Percentiles rank a stretch among this genome's conserved stretches.
These are phyloP conservation scores for Rhinoptilus africanus DNA, from an alignment of 2,113 vertebrate genomes.

Conservation along the genomic window DNA sequence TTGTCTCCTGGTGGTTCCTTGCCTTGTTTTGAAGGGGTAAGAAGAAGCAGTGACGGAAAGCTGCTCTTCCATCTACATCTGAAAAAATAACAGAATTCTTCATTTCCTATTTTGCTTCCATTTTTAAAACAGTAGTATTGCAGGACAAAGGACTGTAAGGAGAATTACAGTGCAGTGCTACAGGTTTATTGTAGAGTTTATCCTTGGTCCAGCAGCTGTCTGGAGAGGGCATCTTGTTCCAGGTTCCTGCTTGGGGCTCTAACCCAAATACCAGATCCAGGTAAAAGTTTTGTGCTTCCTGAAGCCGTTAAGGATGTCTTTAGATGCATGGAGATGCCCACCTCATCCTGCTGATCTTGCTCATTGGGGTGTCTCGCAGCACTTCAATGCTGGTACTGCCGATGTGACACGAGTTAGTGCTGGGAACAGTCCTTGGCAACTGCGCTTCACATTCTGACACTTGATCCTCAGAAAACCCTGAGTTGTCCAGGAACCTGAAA, in stretches of 20 bases:
- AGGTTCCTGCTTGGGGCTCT: neutral
- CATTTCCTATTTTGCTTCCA: neutral
- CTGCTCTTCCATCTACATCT: neutral
- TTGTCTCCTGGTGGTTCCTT: neutral
- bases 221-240: neutral
- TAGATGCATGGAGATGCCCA: neutral
- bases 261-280: neutral
- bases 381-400: neutral
- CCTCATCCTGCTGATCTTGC: neutral
- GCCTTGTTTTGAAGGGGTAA: neutral
- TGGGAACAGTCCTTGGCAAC: neutral
- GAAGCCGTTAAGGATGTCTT: neutral
- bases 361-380: neutral
- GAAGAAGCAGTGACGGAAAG: neutral
- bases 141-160: neutral
- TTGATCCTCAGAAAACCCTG: neutral
- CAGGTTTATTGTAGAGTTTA: neutral
- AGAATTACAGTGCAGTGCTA: neutral
- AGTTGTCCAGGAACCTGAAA: neutral
- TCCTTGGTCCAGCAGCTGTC: neutral
- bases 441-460: neutral
- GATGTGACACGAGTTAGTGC: neutral
- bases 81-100: neutral
- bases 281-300: neutral
- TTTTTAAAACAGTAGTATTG: neutral